Evolutionary conservation across 2,888 invertebrate species (phyloP).

Genomic region (Macrosiphum euphorbiae): DNA sequence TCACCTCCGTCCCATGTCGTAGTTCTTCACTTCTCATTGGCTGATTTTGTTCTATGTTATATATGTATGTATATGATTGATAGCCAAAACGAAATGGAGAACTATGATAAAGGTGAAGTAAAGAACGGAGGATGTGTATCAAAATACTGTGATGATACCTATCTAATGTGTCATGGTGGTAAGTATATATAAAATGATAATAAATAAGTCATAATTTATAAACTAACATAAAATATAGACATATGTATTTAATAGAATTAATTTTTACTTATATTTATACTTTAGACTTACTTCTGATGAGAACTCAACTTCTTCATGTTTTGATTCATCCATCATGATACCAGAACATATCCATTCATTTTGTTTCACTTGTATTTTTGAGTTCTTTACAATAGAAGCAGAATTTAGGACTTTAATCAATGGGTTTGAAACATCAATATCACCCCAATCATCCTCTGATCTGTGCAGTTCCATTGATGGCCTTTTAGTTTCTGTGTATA

Average conservation of each 20-base stretch:
- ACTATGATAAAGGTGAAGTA: too few relatives aligned
- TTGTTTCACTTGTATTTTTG: constrained; percentile 63
- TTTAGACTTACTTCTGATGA: constrained; percentile 47
- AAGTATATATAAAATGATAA: not conserved
- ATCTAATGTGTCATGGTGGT: too few relatives aligned
- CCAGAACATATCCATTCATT: constrained; percentile 58
- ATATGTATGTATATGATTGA: too few relatives aligned
- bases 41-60: too few relatives aligned
- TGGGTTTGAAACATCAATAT: constrained; percentile 24
- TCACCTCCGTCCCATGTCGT: too few relatives aligned
- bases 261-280: not conserved
- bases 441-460: not conserved
- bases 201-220: not conserved
- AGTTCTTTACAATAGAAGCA: constrained; percentile 32
- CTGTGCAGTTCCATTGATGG: constrained; percentile 5
- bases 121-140: too few relatives aligned
- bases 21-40: too few relatives aligned
- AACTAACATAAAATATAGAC: not conserved
- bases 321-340: constrained; percentile 8
- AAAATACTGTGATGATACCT: too few relatives aligned
- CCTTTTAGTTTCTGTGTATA: constrained; percentile 39
- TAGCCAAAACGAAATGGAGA: too few relatives aligned
- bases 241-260: not conserved
- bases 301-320: constrained; percentile 47
- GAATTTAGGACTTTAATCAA: constrained; percentile 37